These are phyloP conservation scores for Orussus abietinus DNA, from an alignment of 1,140 invertebrate genomes.

Conservation along the genomic window DNA sequence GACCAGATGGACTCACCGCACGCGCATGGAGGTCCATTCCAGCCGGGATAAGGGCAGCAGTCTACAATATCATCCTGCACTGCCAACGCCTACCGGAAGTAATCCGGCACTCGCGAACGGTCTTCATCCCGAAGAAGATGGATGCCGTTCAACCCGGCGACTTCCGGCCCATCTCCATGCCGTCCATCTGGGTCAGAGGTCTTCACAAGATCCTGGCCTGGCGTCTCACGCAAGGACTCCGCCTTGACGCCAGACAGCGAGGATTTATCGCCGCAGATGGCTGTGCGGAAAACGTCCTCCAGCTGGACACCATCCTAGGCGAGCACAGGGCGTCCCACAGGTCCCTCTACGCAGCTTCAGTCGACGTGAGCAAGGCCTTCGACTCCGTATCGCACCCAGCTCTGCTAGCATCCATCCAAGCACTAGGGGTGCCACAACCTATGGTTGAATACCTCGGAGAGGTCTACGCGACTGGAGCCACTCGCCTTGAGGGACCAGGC, in stretches of 20 bases:
- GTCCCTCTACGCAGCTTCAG: not conserved
- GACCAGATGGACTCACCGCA: slow-evolving; percentile 11
- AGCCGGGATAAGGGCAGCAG: not conserved
- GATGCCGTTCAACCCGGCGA: slow-evolving; percentile 24
- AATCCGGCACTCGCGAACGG: slow-evolving; percentile 14
- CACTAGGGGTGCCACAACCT: not conserved
- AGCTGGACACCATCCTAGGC: slow-evolving; percentile 12
- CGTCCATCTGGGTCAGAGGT: slow-evolving; percentile 30
- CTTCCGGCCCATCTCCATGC: slow-evolving; percentile 42
- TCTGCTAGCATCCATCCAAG: too few relatives aligned
- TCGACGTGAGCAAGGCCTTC: not conserved
- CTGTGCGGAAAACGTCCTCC: slow-evolving; percentile 14
- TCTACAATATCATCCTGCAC: slow-evolving; percentile 14
- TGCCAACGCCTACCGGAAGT: slow-evolving; percentile 5
- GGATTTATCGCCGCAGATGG: slow-evolving; percentile 22
- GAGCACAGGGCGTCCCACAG: slow-evolving; percentile 6
- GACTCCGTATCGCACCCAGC: too few relatives aligned
- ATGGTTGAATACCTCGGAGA: slow-evolving; percentile 7
- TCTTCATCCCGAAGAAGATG: slow-evolving; percentile 28
- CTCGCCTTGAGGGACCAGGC: not conserved
- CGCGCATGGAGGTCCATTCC: slow-evolving; percentile 1
- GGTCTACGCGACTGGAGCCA: not conserved
- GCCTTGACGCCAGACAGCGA: slow-evolving; percentile 14
- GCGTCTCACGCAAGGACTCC: slow-evolving; percentile 12
- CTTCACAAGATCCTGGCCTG: slow-evolving; percentile 37